Evolutionary conservation across 2,113 vertebrate genomes (phyloP), one percentile per base, ranked within the genome.

Genomic region (Notothenia rossii): DNA sequence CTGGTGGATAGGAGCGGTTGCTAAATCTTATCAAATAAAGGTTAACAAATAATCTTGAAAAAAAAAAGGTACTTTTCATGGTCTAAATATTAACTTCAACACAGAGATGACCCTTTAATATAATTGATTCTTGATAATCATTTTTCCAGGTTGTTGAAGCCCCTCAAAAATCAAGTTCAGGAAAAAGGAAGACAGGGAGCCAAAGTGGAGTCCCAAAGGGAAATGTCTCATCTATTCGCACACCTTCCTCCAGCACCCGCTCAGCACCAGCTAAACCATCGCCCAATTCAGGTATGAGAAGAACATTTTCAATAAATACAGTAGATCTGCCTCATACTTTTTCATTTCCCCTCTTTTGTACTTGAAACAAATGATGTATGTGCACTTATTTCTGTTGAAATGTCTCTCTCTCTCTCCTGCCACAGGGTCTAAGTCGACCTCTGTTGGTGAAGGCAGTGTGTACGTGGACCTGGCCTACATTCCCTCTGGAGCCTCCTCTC

Each of bases 401-500:
- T 13, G 0, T 10, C 29, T 12, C 55, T 65, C 13, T 65, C 13
- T 67, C 17, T 13, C 22, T 8, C 36, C 10, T 18, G 49, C 51
- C 49, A 17, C 82, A 94, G 93, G 85, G 40, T 81, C 85, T 10
- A 94, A 91, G 81, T 54, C 83, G n/a, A 45, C 82, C 58, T 76
- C 89, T 8, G 49, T 2, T 20, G 91, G 82, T 8, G 91, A 92
- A 1, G 62, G 88, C 62, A 88, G 95, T 0, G 18, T 97, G 4
- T 99, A 97, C 40, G 91, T 99, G 72, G 98, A 99, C 91, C 93
- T 99, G 90, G 97, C 97, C 0, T 99, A 98, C 53, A 84, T 98
- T 66, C 98, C 98, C 0, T 95, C 96, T 1, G 96, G 96, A 9
- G 88, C 92, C 66, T 96, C 96, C 1, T 94, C 96, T 2, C 77